Evolutionary conservation across 2,888 invertebrate genomes (phyloP).

Genomic region (Caradrina kadenii): DNA sequence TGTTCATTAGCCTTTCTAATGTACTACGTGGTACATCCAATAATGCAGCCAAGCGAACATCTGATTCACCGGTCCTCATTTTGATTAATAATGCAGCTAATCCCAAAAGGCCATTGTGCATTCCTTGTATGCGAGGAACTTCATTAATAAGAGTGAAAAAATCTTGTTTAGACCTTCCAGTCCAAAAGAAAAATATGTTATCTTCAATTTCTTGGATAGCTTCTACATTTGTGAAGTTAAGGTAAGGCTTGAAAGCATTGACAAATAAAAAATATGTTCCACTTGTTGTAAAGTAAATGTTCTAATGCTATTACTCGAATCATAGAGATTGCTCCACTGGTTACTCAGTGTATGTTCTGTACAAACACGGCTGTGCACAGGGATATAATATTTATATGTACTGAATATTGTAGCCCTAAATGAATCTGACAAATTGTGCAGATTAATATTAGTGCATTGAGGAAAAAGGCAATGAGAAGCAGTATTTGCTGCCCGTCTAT

Average conservation of each 20-base stretch:
- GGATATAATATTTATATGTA: too few species aligned
- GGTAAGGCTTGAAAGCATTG: slow-evolving; percentile 22
- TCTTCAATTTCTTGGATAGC: too few species aligned
- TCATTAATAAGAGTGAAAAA: slow-evolving; percentile 26
- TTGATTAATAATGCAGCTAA: slow-evolving; percentile 16
- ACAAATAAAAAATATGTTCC: slow-evolving; percentile 28
- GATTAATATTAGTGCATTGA: too few species aligned
- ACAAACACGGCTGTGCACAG: too few species aligned
- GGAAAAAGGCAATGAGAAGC: too few species aligned
- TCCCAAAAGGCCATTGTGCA: slow-evolving; percentile 29
- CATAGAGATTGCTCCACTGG: too few species aligned
- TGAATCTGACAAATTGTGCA: too few species aligned
- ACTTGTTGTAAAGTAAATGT: too few species aligned
- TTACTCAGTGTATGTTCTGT: too few species aligned
- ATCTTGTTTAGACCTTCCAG: slow-evolving; percentile 30
- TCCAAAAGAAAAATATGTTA: slow-evolving; percentile 34
- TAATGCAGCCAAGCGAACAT: slow-evolving; percentile 14
- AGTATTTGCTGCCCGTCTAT: too few species aligned
- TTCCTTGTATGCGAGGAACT: slow-evolving; percentile 31
- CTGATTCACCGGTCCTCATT: slow-evolving; percentile 29
- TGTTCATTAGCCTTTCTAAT: slow-evolving; percentile 25
- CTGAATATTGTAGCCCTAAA: too few species aligned
- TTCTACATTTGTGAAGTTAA: slow-evolving; percentile 27
- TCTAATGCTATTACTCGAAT: too few species aligned
- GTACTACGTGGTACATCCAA: slow-evolving; percentile 18